Evolutionary conservation across 2,888 invertebrate species (phyloP).

Genomic region (Globia sparganii): DNA sequence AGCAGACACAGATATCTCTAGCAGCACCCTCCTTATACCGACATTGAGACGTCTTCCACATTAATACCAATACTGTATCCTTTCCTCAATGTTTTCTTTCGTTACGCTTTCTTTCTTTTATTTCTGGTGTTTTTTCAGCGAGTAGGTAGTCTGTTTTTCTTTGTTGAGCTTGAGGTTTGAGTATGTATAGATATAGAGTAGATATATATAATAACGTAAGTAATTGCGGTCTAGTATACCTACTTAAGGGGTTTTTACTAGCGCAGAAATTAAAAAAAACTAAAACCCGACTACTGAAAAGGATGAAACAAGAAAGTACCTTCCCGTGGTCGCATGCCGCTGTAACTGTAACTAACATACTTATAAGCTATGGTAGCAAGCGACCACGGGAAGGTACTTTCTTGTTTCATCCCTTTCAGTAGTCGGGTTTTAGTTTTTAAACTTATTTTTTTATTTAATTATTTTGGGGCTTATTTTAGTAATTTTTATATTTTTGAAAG

Average conservation of each 20-base stretch:
- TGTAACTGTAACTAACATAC: too few relatives aligned
- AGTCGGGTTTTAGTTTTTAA: too few relatives aligned
- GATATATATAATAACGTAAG: not conserved
- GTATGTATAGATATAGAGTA: not conserved
- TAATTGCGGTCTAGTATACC: not conserved
- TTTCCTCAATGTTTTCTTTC: slow-evolving; percentile 46
- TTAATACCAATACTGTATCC: slow-evolving; percentile 73
- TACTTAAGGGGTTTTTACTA: not conserved
- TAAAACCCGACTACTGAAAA: too few relatives aligned
- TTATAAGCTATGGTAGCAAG: too few relatives aligned
- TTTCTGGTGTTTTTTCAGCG: slow-evolving; percentile 20
- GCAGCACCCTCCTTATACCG: slow-evolving; percentile 77
- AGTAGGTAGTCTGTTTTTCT: slow-evolving; percentile 12
- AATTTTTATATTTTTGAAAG: too few relatives aligned
- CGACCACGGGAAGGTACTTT: too few relatives aligned
- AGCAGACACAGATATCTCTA: slow-evolving; percentile 74
- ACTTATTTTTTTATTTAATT: too few relatives aligned
- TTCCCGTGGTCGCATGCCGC: too few relatives aligned
- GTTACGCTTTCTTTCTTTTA: slow-evolving; percentile 11
- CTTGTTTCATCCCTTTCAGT: too few relatives aligned
- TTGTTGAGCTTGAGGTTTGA: not conserved
- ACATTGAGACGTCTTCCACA: slow-evolving; percentile 80
- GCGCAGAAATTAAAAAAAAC: not conserved
- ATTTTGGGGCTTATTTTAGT: too few relatives aligned
- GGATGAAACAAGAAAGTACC: too few relatives aligned